A percentile compares a stretch with the other conserved stretches of the same genome.
phyloP scores from a whole-genome alignment of 2,797 vertebrate genomes.

The Sebastes iracundus region DNA sequence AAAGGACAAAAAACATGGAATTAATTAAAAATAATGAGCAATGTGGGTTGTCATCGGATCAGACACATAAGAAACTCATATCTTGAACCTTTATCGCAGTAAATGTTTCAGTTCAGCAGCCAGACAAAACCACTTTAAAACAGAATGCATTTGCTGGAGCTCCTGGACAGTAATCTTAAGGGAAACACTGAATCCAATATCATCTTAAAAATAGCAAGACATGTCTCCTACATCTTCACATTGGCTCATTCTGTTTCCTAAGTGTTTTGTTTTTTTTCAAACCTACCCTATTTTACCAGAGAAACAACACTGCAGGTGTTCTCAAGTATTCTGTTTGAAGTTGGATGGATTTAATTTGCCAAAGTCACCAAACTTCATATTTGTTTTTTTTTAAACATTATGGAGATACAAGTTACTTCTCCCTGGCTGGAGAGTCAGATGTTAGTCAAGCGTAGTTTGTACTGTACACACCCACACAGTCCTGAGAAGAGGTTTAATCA shows the following conservation, averaged over 20 bases:
- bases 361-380: not conserved
- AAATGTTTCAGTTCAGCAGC: not conserved
- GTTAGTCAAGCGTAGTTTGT: slow-evolving; percentile 12
- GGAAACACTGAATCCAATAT: not conserved
- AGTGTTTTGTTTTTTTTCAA: slow-evolving; percentile 9
- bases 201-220: not conserved
- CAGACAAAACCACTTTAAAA: not conserved
- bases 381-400: not conserved
- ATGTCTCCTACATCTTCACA: not conserved
- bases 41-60: not conserved
- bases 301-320: not conserved
- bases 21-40: slow-evolving; percentile 10
- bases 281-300: not conserved
- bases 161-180: not conserved
- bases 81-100: not conserved
- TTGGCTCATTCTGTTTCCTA: slow-evolving; percentile 11
- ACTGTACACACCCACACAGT: slow-evolving; percentile 4
- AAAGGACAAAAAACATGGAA: not conserved
- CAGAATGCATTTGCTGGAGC: not conserved
- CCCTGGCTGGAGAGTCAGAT: not conserved
- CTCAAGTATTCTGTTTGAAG: slow-evolving; percentile 11
- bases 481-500: slow-evolving; percentile 40
- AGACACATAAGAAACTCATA: not conserved
- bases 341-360: not conserved
- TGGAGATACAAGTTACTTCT: not conserved